Evolutionary conservation across 2,797 vertebrate species (phyloP).

Genomic region (Erethizon dorsatum): DNA sequence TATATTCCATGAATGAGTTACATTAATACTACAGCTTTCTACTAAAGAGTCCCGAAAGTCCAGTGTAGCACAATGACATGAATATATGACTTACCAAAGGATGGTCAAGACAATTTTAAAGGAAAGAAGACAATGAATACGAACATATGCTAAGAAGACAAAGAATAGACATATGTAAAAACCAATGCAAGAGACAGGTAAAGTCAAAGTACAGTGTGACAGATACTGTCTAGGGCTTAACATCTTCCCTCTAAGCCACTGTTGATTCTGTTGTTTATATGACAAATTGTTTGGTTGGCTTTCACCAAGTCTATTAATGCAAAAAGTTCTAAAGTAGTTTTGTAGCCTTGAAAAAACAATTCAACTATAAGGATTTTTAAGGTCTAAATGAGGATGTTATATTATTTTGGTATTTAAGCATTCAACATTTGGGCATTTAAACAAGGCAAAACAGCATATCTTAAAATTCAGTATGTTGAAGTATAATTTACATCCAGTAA

Average conservation of each 20-base stretch:
- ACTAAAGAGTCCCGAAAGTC: not conserved
- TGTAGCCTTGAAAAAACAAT: not conserved
- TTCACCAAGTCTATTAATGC: not conserved
- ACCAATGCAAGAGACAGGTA: not conserved
- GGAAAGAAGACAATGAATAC: not conserved
- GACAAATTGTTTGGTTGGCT: not conserved
- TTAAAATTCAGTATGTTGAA: not conserved
- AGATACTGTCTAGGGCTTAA: not conserved
- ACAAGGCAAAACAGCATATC: conserved; percentile 27
- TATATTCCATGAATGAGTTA: not conserved
- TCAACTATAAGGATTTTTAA: not conserved
- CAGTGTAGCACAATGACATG: not conserved
- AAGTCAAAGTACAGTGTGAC: not conserved
- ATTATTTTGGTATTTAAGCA: conserved; percentile 6
- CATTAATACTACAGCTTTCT: conserved; percentile 3
- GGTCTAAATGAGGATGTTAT: not conserved
- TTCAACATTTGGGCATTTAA: conserved; percentile 3
- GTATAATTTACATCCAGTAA: conserved; percentile 1
- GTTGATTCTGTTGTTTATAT: not conserved
- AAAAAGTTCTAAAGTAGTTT: conserved; percentile 35
- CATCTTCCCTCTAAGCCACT: not conserved
- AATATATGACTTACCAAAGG: not conserved
- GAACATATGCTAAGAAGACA: not conserved
- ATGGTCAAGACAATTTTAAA: not conserved
- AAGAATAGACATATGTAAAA: not conserved